Percentiles rank a stretch among this genome's conserved stretches.
Conservation (phyloP, 2,888 invertebrate species). For the Gymnocheta viridis region DNA sequence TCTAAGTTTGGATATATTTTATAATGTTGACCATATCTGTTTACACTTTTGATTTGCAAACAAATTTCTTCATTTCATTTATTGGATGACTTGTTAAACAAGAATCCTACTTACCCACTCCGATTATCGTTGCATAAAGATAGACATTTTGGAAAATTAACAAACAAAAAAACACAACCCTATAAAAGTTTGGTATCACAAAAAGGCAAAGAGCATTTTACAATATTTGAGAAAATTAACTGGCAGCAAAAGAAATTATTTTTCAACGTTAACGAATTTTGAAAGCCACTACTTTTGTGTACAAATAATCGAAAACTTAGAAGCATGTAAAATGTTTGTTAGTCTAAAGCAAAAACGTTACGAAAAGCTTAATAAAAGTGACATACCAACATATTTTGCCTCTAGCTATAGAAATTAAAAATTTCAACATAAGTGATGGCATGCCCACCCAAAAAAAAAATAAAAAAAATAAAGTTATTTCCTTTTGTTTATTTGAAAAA, state of each 20-base stretch:
- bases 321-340: background rate
- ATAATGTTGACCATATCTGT: slow-evolving; percentile 62
- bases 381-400: slow-evolving; percentile 9
- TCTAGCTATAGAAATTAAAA: slow-evolving; percentile 50
- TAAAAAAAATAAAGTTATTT: background rate
- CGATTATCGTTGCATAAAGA: background rate
- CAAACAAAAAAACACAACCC: slow-evolving; percentile 63
- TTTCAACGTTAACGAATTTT: background rate
- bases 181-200: background rate
- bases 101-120: slow-evolving; percentile 10
- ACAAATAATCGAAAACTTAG: background rate
- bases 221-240: slow-evolving; percentile 49
- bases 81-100: slow-evolving; percentile 68
- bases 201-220: slow-evolving; percentile 11
- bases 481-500: slow-evolving; percentile 62
- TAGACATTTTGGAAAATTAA: slow-evolving; percentile 64
- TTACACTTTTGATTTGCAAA: slow-evolving; percentile 68
- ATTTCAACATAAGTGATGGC: slow-evolving; percentile 66
- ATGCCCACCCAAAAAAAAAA: slow-evolving; percentile 51
- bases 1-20: background rate
- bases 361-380: background rate
- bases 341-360: background rate
- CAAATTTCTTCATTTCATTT: slow-evolving; percentile 68
- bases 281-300: background rate
- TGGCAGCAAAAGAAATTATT: background rate